Conservation (phyloP, 2,888 invertebrate genomes). For the Hypena proboscidalis region DNA sequence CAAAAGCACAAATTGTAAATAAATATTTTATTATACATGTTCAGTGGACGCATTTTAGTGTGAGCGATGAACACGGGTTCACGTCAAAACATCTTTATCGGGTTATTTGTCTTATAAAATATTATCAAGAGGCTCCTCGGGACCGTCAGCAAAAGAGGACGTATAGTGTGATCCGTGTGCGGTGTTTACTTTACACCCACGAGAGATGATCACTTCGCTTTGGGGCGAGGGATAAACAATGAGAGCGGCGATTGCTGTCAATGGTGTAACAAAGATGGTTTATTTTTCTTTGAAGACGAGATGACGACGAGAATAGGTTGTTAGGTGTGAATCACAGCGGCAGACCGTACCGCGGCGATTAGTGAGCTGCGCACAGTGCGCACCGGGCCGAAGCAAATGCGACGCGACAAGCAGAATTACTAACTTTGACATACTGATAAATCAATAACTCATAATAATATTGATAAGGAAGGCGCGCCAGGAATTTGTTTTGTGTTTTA, state of each 20-base stretch:
- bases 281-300: constrained; percentile 77
- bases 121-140: constrained; percentile 83
- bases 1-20: constrained; percentile 78
- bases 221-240: constrained; percentile 81
- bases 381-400: constrained; percentile 73
- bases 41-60: constrained; percentile 83
- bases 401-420: constrained; percentile 76
- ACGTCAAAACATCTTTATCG: constrained; percentile 86
- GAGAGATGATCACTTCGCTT: constrained; percentile 78
- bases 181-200: constrained; percentile 83
- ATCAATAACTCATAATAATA: constrained; percentile 73
- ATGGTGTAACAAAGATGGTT: constrained; percentile 78
- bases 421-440: constrained; percentile 78
- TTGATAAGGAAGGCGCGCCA: constrained; percentile 53
- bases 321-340: constrained; percentile 62
- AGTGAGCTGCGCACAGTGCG: constrained; percentile 69
- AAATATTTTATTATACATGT: constrained; percentile 83
- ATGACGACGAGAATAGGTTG: constrained; percentile 69
- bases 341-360: constrained; percentile 73
- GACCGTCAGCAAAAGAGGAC: constrained; percentile 84
- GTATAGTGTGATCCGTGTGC: constrained; percentile 76
- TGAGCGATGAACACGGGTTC: constrained; percentile 85
- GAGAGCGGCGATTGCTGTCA: constrained; percentile 80
- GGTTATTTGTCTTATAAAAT: constrained; percentile 86
- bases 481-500: constrained; percentile 24